A percentile compares a stretch with the other conserved stretches of the same genome.
These are phyloP conservation scores for Sinotaia quadrata DNA, from an alignment of 2,888 invertebrate species.

Conservation along the genomic window DNA sequence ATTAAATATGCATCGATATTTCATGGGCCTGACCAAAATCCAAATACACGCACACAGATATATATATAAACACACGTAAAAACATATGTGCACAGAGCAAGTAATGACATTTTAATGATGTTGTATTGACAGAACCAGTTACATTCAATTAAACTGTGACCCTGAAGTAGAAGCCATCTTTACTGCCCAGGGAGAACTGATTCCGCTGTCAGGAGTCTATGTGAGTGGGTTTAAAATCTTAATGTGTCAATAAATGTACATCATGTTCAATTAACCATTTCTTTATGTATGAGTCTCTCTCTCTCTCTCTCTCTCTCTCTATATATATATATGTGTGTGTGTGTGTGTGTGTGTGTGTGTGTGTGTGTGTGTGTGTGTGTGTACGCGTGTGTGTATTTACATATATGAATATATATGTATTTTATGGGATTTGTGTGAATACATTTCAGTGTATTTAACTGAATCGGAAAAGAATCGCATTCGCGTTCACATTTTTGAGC, in stretches of 20 bases:
- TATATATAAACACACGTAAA: too few species aligned
- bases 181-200: neutral
- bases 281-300: neutral
- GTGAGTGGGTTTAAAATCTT: too few species aligned
- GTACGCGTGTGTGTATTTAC: neutral
- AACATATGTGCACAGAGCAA: too few species aligned
- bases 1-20: too few species aligned
- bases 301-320: too few species aligned
- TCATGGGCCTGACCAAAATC: too few species aligned
- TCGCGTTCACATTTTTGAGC: too few species aligned
- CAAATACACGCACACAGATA: too few species aligned
- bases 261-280: neutral
- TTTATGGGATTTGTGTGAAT: too few species aligned
- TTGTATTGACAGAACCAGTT: neutral
- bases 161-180: neutral
- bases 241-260: neutral
- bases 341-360: neutral
- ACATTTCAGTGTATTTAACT: too few species aligned
- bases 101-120: too few species aligned
- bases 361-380: constrained; percentile 5
- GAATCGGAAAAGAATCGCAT: too few species aligned
- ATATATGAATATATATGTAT: neutral
- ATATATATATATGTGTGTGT: neutral
- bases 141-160: constrained; percentile 3
- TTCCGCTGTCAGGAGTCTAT: neutral